Evolutionary conservation across 30 jellyfish, hydroid and myxozoan genomes (phyloP).

Genomic region (Aurelia sp.): DNA sequence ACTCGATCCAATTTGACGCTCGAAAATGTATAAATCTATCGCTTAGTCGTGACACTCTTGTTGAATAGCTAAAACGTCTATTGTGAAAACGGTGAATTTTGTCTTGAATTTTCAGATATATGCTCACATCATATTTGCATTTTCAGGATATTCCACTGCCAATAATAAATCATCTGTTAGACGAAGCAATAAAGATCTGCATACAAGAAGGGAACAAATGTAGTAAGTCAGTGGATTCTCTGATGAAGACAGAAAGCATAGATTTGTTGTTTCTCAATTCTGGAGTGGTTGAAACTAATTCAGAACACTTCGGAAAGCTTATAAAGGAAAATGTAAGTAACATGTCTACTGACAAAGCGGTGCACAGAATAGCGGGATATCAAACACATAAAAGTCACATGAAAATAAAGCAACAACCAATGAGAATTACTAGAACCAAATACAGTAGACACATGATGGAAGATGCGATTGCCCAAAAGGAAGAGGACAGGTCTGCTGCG

Average conservation of each 20-base stretch:
- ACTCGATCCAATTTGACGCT: too few relatives aligned
- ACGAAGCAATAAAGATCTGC: slow-evolving; percentile 47
- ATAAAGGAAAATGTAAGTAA: too few relatives aligned
- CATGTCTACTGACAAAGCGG: not conserved
- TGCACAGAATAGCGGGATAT: not conserved
- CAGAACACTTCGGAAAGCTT: not conserved
- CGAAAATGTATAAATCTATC: too few relatives aligned
- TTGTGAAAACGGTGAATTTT: too few relatives aligned
- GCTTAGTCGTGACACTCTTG: too few relatives aligned
- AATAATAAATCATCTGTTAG: slow-evolving; percentile 32
- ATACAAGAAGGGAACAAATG: slow-evolving; percentile 4
- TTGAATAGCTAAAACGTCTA: too few relatives aligned
- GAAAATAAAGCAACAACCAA: too few relatives aligned
- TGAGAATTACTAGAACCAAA: not conserved
- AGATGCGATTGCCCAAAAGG: not conserved
- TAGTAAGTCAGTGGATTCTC: not conserved
- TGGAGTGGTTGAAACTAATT: not conserved
- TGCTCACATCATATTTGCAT: not conserved
- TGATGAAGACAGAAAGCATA: not conserved
- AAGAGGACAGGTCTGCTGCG: not conserved
- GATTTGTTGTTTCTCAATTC: not conserved
- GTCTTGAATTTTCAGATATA: too few relatives aligned
- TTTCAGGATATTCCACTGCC: slow-evolving; percentile 54
- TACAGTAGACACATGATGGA: slow-evolving; percentile 58
- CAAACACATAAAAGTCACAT: not conserved